Conservation (phyloP, 2,797 vertebrate genomes). For the Ctenosaura bakeri region DNA sequence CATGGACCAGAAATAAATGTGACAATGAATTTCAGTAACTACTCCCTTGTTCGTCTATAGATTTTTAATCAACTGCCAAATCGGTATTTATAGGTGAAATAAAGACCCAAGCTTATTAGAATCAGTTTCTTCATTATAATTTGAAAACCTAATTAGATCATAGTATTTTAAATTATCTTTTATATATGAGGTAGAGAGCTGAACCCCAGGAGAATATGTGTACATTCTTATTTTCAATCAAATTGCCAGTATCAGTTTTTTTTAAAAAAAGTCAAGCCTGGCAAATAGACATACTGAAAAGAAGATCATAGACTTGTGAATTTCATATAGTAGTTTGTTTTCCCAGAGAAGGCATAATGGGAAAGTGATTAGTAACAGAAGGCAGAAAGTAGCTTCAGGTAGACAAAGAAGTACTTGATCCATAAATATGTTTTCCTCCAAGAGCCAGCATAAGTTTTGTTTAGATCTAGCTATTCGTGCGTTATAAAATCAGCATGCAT, state of each 20-base stretch:
- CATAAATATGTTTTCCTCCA: not conserved
- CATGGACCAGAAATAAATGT: not conserved
- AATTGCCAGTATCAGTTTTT: not conserved
- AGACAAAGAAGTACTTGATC: not conserved
- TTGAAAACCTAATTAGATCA: not conserved
- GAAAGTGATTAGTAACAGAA: conserved; percentile 3
- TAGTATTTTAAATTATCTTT: not conserved
- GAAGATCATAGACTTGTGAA: not conserved
- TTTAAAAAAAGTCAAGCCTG: not conserved
- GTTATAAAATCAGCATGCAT: conserved; percentile 3
- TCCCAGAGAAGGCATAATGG: not conserved
- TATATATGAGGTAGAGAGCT: not conserved
- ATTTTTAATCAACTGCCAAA: not conserved
- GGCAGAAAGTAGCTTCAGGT: not conserved
- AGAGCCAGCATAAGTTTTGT: conserved; percentile 1
- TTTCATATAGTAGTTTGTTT: not conserved
- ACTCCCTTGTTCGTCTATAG: not conserved
- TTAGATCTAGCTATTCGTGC: conserved; percentile 17
- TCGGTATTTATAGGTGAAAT: not conserved
- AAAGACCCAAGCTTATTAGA: not conserved
- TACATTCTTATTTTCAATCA: not conserved
- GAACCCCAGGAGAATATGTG: not conserved
- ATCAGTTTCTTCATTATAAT: not conserved
- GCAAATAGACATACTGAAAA: not conserved
- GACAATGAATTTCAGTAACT: not conserved